Base-by-base conservation (phyloP, 2,888 invertebrate genomes). In the Willowsia nigromaculata region DNA sequence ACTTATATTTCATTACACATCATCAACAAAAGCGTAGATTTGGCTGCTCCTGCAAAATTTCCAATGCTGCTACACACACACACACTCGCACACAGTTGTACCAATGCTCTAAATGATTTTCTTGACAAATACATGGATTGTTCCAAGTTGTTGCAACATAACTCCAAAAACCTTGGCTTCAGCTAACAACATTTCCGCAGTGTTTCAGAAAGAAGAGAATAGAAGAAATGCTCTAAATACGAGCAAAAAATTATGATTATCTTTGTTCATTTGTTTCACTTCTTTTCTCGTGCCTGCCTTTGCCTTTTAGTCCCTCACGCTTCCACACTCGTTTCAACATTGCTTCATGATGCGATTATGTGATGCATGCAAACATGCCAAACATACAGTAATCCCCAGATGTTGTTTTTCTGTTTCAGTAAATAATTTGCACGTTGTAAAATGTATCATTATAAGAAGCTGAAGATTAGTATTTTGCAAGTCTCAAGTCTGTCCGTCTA, bases 371-470 rank as follows among this genome's bases (percentile, higher is more conserved):
- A 33, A 40, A 22, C 33, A 37, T 65, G 30, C 7, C 15, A 33
- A 65, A 11, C 33, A 65, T 13, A 65, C 33, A 33, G 15, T 15
- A n/a, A 59, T 1, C 15, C 27, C 27, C 11, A 11, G 59, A 25
- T 50, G n/a, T 50, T 50, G 6, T 27, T 27, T 22, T 59, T 59
- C 1, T 7, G n/a, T 18, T 33, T 33, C 33, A 68, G 15, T 68
- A 68, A 68, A 68, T 68, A 68, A 68, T 68, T 68, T 37, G 68
- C 68, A 68, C 68, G 68, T 68, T 68, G 18, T 18, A 68, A 68
- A 62, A 68, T n/a, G 68, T 37, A 40, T 68, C 25, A 68, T 40
- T 68, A 37, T 11, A 43, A 9, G 43, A 43, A 13, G 43, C 43
- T 3, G 43, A n/a, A 50, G 15, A 50, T n/a, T 18, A 50, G 18